Evolutionary conservation across 2,113 vertebrate genomes (phyloP), one percentile per base, ranked within the genome.

Genomic region (Catharus fuscescens): DNA sequence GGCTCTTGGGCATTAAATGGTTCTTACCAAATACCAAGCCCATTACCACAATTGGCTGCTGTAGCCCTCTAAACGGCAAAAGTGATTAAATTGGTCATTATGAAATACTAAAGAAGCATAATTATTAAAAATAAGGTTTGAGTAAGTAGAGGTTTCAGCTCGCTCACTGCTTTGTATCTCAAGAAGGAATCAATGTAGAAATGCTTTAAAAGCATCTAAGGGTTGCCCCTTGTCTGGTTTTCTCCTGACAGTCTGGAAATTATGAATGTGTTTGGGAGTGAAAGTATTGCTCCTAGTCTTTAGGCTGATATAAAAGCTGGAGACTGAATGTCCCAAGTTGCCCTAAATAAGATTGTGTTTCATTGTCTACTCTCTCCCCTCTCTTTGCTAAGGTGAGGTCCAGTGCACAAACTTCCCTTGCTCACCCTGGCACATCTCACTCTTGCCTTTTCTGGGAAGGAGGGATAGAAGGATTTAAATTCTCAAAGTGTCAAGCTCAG

Each of bases 21-120:
- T 97, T 98, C 97, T 97, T 97, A 97, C 97, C 97, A 98, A 98
- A 98, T 98, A 98, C 97, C 97, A 98, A 97, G 97, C 90, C 97
- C 97, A 98, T 98, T 98, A 98, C 97, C 91, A 88, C 97, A 97
- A 98, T 98, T 98, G 97, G 97, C 97, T 98, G 97, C 98, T 98
- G 98, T 96, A 96, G 97, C 95, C 97, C 97, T 98, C 96, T 96
- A 98, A 98, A 97, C 76, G 40, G 97, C 97, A 97, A 96, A 97
- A 97, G 96, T 98, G 97, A 98, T 98, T 98, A 98, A 98, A 98
- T 97, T 97, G 97, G 97, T 98, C 94, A 17, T 98, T 98, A 98
- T 96, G 96, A 97, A 98, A 96, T 96, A 66, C 97, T 97, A 94
- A 98, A 98, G 96, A 98, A 97, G 97, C 96, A 97, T 98, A 98